Evolutionary conservation across 2,888 invertebrate genomes (phyloP).

Genomic region (Peribatodes rhomboidaria): DNA sequence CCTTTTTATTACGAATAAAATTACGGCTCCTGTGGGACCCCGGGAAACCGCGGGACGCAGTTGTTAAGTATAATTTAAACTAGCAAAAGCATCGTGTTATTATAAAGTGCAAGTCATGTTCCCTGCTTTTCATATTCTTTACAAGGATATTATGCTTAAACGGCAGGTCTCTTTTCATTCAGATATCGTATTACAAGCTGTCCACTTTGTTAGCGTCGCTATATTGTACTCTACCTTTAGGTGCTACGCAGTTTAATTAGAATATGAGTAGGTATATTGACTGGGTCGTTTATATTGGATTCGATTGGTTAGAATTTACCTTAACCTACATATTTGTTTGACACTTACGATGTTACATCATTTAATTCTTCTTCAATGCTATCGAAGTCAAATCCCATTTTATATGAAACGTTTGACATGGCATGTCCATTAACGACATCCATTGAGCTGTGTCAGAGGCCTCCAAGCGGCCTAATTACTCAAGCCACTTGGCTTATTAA

Average conservation of each 20-base stretch:
- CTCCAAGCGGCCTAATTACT: too few species aligned
- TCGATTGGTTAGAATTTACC: constrained; percentile 14
- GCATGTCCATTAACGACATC: too few species aligned
- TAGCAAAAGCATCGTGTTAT: not conserved
- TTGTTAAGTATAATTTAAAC: too few species aligned
- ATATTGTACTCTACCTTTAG: constrained; percentile 44
- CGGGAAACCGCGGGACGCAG: too few species aligned
- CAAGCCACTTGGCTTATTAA: too few species aligned
- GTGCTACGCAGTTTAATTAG: constrained; percentile 18
- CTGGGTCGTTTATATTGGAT: constrained; percentile 4
- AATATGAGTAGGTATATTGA: constrained; percentile 19
- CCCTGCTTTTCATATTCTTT: constrained; percentile 52
- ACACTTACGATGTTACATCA: not conserved
- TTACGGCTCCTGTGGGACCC: too few species aligned
- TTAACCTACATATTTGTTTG: constrained; percentile 15
- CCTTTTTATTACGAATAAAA: too few species aligned
- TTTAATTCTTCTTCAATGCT: too few species aligned
- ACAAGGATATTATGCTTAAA: constrained; percentile 53
- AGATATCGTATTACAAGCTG: constrained; percentile 44
- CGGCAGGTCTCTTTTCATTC: constrained; percentile 44
- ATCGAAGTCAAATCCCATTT: too few species aligned
- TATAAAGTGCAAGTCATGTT: not conserved
- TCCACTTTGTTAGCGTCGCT: constrained; percentile 34
- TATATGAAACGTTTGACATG: too few species aligned
- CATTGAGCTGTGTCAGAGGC: too few species aligned